Base-by-base conservation (phyloP, 2,888 invertebrate genomes). In the Chouioia cunea region DNA sequence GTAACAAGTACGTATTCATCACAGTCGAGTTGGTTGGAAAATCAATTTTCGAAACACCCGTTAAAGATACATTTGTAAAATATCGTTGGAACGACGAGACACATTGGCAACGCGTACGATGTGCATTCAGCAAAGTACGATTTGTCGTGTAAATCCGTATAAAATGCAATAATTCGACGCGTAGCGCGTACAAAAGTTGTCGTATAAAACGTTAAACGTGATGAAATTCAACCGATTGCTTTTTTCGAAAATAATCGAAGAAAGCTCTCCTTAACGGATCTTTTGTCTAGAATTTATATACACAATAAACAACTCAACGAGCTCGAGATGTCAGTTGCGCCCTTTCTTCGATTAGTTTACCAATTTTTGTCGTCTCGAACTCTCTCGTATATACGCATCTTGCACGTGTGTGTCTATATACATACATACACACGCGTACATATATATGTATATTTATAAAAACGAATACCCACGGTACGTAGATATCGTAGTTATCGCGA, bases 1-100 rank as follows among this genome's bases (percentile, higher is more conserved):
- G 16, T 43, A 44, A 46, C 27, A 65, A 65, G 50, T 63, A 66
- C 63, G 58, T 67, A 65, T 50, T 20, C 68, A 73, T 73, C 73
- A 73, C 73, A 73, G 73, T 53, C 58, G 53, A 20, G 16, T 72
- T 63, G 65, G 50, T 67, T 73, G 47, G 16, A 73, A 36, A 12
- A 10, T 36, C 10, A 12, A 8, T 36, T 6, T 36, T 10, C 12
- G 12, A 36, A 3, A 36, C 36, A 10, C 10, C 6, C 10, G 12
- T 36, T 36, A 36, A 36, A 36, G 60, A 58, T 64, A 60, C n/a
- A 15, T 60, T 57, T 47, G 46, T 65, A 60, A 67, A 73, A 67
- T 15, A 64, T n/a, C 47, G 14, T 59, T 44, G 64, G 64, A 71
- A 67, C 64, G 64, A 54, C 23, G 22, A 36, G 54, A 36, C n/a